phyloP scores from a whole-genome alignment of 2,113 vertebrate species.

The Pao palembangensis region DNA sequence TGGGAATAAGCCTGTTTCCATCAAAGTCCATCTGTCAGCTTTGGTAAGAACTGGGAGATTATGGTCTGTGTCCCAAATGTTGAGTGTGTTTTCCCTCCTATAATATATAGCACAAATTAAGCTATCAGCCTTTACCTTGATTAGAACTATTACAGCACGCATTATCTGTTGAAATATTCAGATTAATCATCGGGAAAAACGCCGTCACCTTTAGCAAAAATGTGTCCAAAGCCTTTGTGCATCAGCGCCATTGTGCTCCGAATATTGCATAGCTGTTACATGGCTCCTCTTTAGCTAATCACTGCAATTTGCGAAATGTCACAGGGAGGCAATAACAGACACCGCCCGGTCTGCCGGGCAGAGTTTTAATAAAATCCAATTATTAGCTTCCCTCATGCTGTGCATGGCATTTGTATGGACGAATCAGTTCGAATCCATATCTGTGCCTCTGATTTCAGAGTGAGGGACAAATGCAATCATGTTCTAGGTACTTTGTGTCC shows the following conservation, averaged over 20 bases:
- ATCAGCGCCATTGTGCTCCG: background rate
- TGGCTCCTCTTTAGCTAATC: constrained; percentile 2
- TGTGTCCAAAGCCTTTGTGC: background rate
- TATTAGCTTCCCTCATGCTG: constrained; percentile 14
- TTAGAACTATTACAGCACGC: no score
- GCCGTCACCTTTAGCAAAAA: background rate
- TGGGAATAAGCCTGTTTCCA: no score
- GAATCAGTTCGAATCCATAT: constrained; percentile 4
- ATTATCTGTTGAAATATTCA: no score
- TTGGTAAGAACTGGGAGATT: no score
- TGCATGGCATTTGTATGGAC: constrained; percentile 31
- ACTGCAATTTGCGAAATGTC: constrained; percentile 25
- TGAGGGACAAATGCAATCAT: background rate
- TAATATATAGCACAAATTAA: no score
- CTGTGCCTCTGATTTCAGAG: constrained; percentile 16
- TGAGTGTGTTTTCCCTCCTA: background rate
- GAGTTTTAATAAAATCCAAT: constrained; percentile 47
- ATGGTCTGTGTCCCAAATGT: background rate
- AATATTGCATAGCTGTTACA: constrained; percentile 4
- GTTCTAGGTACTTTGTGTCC: constrained; percentile 4
- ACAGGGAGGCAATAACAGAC: constrained; percentile 20
- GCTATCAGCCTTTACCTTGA: no score
- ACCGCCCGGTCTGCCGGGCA: background rate
- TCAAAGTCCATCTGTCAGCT: no score
- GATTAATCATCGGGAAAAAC: background rate